Evolutionary conservation across 2,113 vertebrate species (phyloP).

Genomic region (Alexandromys fortis): DNA sequence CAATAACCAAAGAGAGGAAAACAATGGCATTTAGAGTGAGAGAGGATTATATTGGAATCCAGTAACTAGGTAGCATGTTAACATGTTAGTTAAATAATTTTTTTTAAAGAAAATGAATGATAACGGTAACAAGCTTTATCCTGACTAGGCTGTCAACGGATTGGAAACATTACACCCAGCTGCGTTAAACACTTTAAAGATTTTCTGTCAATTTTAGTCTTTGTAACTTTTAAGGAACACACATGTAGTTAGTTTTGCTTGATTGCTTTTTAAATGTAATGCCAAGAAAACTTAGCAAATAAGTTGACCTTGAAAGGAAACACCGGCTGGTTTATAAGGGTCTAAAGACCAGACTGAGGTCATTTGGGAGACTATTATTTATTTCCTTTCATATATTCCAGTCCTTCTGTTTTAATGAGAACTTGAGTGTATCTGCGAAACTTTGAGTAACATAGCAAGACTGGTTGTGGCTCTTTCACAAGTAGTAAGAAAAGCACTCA

Average conservation of each 20-base stretch:
- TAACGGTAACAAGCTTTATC: slow-evolving; percentile 59
- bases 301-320: slow-evolving; percentile 47
- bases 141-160: slow-evolving; percentile 71
- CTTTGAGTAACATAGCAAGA: slow-evolving; percentile 1
- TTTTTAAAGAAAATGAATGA: slow-evolving; percentile 68
- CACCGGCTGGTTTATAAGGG: not conserved
- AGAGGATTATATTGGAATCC: slow-evolving; percentile 42
- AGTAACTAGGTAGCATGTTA: slow-evolving; percentile 46
- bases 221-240: slow-evolving; percentile 46
- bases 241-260: slow-evolving; percentile 31
- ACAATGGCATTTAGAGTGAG: slow-evolving; percentile 53
- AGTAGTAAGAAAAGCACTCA: slow-evolving; percentile 12
- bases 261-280: slow-evolving; percentile 45
- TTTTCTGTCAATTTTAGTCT: slow-evolving; percentile 66
- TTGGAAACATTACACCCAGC: slow-evolving; percentile 68
- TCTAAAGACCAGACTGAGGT: slow-evolving; percentile 11
- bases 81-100: slow-evolving; percentile 61
- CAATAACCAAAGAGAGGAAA: slow-evolving; percentile 25
- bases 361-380: not conserved
- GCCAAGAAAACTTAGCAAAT: slow-evolving; percentile 45
- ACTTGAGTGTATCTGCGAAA: slow-evolving; percentile 8
- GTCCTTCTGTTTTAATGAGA: slow-evolving; percentile 19
- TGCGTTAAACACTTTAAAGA: slow-evolving; percentile 57
- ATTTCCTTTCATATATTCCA: not conserved
- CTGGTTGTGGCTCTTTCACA: not conserved